Conservation (phyloP, 2,797 vertebrate genomes). For the Centroberyx gerrardi region DNA sequence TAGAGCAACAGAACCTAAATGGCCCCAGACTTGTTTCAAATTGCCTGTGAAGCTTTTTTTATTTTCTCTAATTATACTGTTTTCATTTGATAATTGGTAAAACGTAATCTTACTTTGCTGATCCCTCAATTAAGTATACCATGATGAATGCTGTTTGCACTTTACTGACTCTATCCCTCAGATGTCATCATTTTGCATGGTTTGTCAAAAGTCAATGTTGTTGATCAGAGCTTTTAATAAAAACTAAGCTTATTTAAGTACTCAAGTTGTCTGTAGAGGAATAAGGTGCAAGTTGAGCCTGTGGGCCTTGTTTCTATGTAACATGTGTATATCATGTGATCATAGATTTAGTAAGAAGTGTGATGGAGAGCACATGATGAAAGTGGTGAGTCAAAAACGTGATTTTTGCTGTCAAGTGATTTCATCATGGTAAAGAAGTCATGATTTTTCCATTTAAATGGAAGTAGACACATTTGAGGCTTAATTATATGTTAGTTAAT, state of each 20-base stretch:
- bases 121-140: neutral
- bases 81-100: neutral
- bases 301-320: too few relatives aligned
- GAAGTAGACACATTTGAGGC: too few relatives aligned
- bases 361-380: too few relatives aligned
- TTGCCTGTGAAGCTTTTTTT: neutral
- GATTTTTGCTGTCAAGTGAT: too few relatives aligned
- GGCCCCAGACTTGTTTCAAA: neutral
- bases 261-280: neutral
- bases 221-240: constrained; percentile 32
- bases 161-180: constrained; percentile 42
- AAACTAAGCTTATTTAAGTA: constrained; percentile 39
- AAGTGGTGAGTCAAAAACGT: too few relatives aligned
- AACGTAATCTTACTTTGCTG: constrained; percentile 2
- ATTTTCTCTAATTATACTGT: neutral
- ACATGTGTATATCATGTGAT: too few relatives aligned
- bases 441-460: too few relatives aligned
- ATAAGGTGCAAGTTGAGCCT: neutral
- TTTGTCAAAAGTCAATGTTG: constrained; percentile 29
- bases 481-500: too few relatives aligned
- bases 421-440: too few relatives aligned
- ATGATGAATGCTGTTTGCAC: constrained; percentile 43
- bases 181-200: constrained; percentile 29
- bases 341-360: too few relatives aligned
- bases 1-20: constrained; percentile 3